Conservation (phyloP, 2,113 vertebrate genomes). For the Propithecus coquereli region DNA sequence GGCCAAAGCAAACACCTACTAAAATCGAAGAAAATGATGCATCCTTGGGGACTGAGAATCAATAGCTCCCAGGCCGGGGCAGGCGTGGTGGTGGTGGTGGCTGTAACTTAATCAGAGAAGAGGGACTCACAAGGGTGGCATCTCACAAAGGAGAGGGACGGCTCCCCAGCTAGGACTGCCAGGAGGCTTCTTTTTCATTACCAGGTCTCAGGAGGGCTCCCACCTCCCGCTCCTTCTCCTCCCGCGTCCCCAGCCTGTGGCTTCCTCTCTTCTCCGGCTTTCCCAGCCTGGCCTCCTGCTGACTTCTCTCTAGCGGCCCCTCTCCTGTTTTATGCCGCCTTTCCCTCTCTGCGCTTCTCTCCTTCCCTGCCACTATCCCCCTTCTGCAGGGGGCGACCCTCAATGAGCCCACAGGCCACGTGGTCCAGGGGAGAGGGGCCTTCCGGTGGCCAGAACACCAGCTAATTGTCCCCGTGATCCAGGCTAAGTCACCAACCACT, state of each 20-base stretch:
- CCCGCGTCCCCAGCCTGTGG: too few relatives aligned
- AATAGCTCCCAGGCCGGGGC: conserved; percentile 28
- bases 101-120: conserved; percentile 46
- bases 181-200: not conserved
- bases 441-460: not conserved
- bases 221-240: not conserved
- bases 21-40: conserved; percentile 63
- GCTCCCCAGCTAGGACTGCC: too few relatives aligned
- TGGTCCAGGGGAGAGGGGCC: not conserved
- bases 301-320: not conserved
- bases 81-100: not conserved
- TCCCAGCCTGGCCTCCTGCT: not conserved
- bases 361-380: not conserved
- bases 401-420: not conserved
- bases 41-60: conserved; percentile 58
- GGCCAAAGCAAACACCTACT: conserved; percentile 47
- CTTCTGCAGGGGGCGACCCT: not conserved
- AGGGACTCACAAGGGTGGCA: not conserved
- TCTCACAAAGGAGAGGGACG: not conserved
- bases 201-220: not conserved
- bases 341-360: not conserved
- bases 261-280: not conserved
- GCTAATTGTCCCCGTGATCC: not conserved
- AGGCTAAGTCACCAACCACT: not conserved
- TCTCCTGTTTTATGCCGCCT: not conserved